Base-by-base conservation (phyloP, 2,888 invertebrate genomes). In the Andricus quercusramuli region DNA sequence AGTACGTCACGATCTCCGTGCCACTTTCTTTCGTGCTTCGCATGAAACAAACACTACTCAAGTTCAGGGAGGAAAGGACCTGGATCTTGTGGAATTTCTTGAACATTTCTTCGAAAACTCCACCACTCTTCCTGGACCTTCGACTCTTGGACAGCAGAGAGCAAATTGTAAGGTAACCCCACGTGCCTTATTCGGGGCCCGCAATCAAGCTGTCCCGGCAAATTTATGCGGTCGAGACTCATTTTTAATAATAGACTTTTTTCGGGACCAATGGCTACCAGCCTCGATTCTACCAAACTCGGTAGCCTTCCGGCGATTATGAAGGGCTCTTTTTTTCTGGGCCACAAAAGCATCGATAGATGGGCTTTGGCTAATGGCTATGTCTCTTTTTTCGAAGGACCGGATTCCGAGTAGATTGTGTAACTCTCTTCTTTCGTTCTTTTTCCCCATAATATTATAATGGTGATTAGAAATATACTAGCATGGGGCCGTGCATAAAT, bases 201-300 rank as follows among this genome's bases (percentile, higher is more conserved):
- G 78, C 78, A 80, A 80, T 80, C 80, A 80, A 80, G 77, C 80
- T 80, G 78, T 80, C 80, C 47, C 66, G 62, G 77, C 62, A 80
- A 80, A 80, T 80, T 80, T 80, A 80, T 80, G 80, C 80, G 80
- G 78, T 80, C 68, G 70, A 77, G 62, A 44, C 78, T 78, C 62
- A 77, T 67, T 78, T 80, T 77, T 80, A 80, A 80, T 80, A 80
- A 77, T 80, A 80, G 80, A 78, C 77, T 80, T 80, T 77, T 80
- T 77, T 80, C 51, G 47, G 62, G 77, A 80, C 78, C 68, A 64
- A 81, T 81, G 66, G 79, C 79, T 81, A 67, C 77, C 77, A 68
- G 81, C 79, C 67, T 76, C 51, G 68, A 77, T 32, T 77, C 64
- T 37, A 22, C 15, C 65, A 37, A 66, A 68, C 29, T 37, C 68